Percentiles rank a stretch among this genome's conserved stretches.
These are phyloP conservation scores for Tipula helvola DNA, from an alignment of 2,888 invertebrate genomes.

Conservation along the genomic window DNA sequence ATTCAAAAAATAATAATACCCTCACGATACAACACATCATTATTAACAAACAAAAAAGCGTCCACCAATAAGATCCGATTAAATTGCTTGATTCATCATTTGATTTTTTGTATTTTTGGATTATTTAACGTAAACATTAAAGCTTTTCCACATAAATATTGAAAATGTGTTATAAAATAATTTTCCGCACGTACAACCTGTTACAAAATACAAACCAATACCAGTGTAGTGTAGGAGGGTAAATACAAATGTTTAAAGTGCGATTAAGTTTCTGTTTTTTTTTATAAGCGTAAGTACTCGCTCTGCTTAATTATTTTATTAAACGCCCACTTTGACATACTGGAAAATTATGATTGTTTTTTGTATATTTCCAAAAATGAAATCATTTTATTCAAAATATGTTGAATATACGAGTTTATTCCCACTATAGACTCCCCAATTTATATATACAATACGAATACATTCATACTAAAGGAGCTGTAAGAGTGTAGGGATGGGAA, in stretches of 20 bases:
- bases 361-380: neutral
- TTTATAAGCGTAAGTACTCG: neutral
- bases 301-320: neutral
- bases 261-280: neutral
- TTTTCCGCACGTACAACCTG: neutral
- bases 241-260: neutral
- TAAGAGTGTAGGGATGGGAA: neutral
- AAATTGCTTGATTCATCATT: no score
- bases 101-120: neutral
- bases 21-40: no score
- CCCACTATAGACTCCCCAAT: no score
- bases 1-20: no score
- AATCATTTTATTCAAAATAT: neutral
- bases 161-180: neutral
- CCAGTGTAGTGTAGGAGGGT: neutral
- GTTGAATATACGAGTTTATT: no score
- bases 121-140: neutral
- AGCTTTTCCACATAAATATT: neutral
- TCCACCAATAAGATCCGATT: no score
- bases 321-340: neutral
- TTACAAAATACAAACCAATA: neutral
- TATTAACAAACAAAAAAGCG: no score
- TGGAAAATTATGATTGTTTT: neutral
- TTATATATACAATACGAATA: no score
- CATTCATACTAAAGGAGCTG: no score